Evolutionary conservation across 2,888 invertebrate genomes (phyloP).

Genomic region (Nymphalis urticae): DNA sequence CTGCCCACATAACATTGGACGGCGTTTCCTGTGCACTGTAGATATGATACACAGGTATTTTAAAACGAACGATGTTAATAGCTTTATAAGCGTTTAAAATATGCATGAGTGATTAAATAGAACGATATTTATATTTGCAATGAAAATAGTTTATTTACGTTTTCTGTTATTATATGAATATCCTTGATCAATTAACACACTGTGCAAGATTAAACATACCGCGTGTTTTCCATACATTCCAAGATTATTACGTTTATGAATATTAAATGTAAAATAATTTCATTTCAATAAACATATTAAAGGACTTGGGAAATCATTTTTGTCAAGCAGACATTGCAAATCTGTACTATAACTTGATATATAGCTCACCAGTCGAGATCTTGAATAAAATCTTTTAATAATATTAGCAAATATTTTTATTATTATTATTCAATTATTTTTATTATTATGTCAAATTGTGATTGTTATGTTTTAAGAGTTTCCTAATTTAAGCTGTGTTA

Average conservation of each 20-base stretch:
- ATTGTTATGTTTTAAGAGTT: neutral
- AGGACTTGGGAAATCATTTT: too few species aligned
- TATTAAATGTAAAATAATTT: too few species aligned
- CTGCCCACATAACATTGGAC: constrained; percentile 39
- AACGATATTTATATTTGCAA: neutral
- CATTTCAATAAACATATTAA: too few species aligned
- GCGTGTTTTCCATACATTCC: too few species aligned
- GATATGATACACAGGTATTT: neutral
- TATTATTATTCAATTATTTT: neutral
- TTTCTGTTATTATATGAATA: too few species aligned
- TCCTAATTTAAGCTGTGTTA: constrained; percentile 4
- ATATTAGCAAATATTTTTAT: neutral
- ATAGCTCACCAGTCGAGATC: too few species aligned
- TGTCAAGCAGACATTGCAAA: too few species aligned
- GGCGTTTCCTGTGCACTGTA: constrained; percentile 36
- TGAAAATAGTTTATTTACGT: neutral
- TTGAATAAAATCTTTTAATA: neutral
- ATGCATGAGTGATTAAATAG: constrained; percentile 11
- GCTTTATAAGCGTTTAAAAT: neutral
- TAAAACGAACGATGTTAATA: neutral
- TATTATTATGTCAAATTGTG: neutral
- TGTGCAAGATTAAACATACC: neutral
- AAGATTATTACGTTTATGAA: too few species aligned
- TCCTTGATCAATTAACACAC: neutral
- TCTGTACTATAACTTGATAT: too few species aligned